Evolutionary conservation across 37 sponge, comb jelly and placozoan species (phyloP), one percentile per base, ranked within the genome.

Genomic region (Bolinopsis microptera): DNA sequence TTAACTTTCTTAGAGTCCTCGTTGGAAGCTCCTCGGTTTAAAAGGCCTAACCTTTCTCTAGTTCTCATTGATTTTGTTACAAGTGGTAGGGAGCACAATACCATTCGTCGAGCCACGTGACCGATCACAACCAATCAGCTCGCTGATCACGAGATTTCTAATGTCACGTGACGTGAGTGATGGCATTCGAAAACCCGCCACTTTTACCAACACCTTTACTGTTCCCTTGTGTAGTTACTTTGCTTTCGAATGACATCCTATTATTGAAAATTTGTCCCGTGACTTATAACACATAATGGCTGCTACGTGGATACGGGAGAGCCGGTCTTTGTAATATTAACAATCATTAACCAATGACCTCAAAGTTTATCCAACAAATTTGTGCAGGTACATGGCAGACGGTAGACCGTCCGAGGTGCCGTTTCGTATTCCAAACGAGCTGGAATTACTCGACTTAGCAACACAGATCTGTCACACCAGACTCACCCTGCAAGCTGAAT

Each of bases 361-460:
- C 5, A 48, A 26, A 22, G 74, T n/a, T 22, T 70, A 70, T n/a
- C 2, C 74, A 70, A 28, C 68, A 28, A 26, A 28, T 70, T 5
- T 24, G 24, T n/a, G 25, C 80, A 77, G 80, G 80, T 32, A 32
- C 35, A 77, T 32, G 80, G 21, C 32, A 18, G 80, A 77, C 35
- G 90, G 39, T 28, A 13, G 90, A 27, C 90, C 90, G 61, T 41
- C 90, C 0, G 90, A 86, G 30, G 90, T 86, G 8, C 90, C 90
- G 24, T 86, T 86, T 27, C 41, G 61, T 41, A 41, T 86, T 24
- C 90, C 90, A 24, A 86, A 39, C 41, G 90, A 86, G 41, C 26
- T 86, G 0, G 90, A 86, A 40, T 48, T 86, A 0, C 26, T 86
- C 0, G 90, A 86, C 61, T 32, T 77, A 77, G 80, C 80, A 18